Conservation (phyloP, 2,888 invertebrate species). For the Pandemis corylana region DNA sequence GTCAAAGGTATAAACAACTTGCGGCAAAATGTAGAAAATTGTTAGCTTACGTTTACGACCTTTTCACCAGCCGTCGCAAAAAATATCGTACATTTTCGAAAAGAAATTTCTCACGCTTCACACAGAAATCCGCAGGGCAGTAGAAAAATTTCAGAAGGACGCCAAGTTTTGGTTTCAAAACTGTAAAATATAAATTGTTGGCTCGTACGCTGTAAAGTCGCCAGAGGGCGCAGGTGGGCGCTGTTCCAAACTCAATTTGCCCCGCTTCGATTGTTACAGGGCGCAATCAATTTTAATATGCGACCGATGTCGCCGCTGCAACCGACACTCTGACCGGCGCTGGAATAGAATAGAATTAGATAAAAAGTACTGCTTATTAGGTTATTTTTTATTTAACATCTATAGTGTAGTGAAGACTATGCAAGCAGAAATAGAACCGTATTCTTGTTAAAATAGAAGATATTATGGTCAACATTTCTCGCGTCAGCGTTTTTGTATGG, state of each 20-base stretch:
- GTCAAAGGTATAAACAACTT: too few relatives aligned
- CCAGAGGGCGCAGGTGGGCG: constrained; percentile 45
- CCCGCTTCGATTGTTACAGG: constrained; percentile 61
- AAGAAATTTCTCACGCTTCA: neutral
- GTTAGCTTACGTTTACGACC: too few relatives aligned
- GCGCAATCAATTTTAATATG: constrained; percentile 68
- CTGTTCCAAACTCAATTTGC: constrained; percentile 64
- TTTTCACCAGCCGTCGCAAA: too few relatives aligned
- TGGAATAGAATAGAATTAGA: constrained; percentile 16
- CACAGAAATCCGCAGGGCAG: neutral
- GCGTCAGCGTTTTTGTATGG: too few relatives aligned
- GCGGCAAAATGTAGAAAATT: too few relatives aligned
- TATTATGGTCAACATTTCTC: too few relatives aligned
- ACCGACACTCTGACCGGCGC: constrained; percentile 46
- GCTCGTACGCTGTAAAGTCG: constrained; percentile 12
- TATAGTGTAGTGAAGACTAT: too few relatives aligned
- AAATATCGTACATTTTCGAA: too few relatives aligned
- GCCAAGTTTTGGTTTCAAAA: neutral
- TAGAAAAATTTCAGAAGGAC: neutral
- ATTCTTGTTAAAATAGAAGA: too few relatives aligned
- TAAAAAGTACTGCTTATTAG: neutral
- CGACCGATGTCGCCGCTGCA: constrained; percentile 48
- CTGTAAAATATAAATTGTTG: constrained; percentile 10
- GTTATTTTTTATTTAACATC: too few relatives aligned
- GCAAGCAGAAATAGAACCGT: too few relatives aligned